Conservation (phyloP, 2,888 invertebrate genomes). For the Eupithecia insigniata region DNA sequence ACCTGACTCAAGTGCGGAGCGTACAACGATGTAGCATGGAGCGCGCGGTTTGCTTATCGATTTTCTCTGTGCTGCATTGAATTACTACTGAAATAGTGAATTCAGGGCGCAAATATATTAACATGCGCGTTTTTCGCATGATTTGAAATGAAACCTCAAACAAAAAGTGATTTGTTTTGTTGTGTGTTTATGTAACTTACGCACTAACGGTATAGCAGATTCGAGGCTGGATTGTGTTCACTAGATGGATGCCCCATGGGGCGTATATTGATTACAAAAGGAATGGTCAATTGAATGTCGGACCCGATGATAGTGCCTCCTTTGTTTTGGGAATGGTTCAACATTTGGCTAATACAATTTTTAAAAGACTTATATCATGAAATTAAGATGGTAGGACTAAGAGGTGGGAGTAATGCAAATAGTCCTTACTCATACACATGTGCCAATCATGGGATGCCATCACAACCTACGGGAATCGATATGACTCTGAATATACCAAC, state of each 20-base stretch:
- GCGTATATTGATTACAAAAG: constrained; percentile 37
- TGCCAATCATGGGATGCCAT: constrained; percentile 66
- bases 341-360: constrained; percentile 77
- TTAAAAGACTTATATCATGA: constrained; percentile 80
- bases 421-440: constrained; percentile 67
- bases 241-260: constrained; percentile 39
- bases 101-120: constrained; percentile 70
- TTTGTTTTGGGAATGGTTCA: constrained; percentile 81
- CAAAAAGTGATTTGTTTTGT: constrained; percentile 49
- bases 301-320: constrained; percentile 72
- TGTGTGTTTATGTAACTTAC: constrained; percentile 42
- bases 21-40: constrained; percentile 71
- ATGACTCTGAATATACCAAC: constrained; percentile 70
- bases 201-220: constrained; percentile 24
- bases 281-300: constrained; percentile 40
- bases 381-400: constrained; percentile 79
- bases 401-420: constrained; percentile 70
- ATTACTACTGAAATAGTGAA: constrained; percentile 76
- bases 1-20: constrained; percentile 59
- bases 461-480: constrained; percentile 65
- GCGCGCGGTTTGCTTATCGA: constrained; percentile 81
- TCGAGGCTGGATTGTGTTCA: constrained; percentile 28
- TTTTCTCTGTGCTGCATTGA: constrained; percentile 83
- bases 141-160: constrained; percentile 52
- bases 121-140: constrained; percentile 60